Base-by-base conservation (phyloP, 2,797 vertebrate genomes). In the Takifugu rubripes region DNA sequence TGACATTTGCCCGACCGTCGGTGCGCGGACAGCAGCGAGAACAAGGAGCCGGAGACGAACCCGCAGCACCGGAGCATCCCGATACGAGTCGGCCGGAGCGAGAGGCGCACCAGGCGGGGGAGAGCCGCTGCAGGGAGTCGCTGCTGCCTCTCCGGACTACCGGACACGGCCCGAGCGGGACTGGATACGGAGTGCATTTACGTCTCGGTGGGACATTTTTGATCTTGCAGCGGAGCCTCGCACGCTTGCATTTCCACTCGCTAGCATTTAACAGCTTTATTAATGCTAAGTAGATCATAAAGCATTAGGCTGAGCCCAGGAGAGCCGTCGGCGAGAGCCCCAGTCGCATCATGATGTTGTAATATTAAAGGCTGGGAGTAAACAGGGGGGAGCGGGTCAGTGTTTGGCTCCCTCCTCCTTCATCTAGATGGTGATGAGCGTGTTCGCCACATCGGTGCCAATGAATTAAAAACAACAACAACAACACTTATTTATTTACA, bases 11-110 rank as follows among this genome's bases (percentile, higher is more conserved):
- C 82, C 78, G 83, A 81, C 64, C 63, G 78, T 83, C 81, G 83
- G 86, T 74, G 79, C 80, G 64, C 52, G 85, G 86, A 87, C 85
- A 90, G 90, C 91, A 86, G 87, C 81, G 68, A 79, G 81, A 75
- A 46, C 73, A 76, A 66, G 82, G 77, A 81, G 76, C 83, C 82
- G 75, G 81, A 82, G 74, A 75, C 59, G 15, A 50, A 17, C 70
- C 51, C 65, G n/a, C 69, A 50, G 46, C 74, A 63, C 54, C 79
- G 71, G 44, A 82, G 71, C 86, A 85, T 84, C 83, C 65, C 60
- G 55, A 66, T 61, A 52, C 66, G 59, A 26, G 64, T 62, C 27
- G 82, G 63, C 74, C 82, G 70, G 68, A 84, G 67, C 61, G 51
- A 74, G 75, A 86, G 58, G 74, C 75, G 69, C 77, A 80, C 70